These are phyloP conservation scores for Fistularia tabacaria DNA, from an alignment of 2,797 vertebrate species.

Conservation along the genomic window DNA sequence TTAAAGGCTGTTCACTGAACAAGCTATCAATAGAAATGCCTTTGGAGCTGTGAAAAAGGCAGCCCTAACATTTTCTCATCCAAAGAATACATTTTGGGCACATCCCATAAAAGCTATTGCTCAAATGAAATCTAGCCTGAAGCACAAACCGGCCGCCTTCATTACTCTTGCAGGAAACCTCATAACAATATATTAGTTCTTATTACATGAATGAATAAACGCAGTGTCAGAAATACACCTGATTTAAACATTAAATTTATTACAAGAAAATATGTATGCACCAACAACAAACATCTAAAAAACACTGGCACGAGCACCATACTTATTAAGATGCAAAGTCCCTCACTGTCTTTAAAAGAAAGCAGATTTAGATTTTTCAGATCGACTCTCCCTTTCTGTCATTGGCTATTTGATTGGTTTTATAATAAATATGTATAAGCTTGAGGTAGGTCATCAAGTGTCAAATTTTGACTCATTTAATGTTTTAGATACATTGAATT, in stretches of 20 bases:
- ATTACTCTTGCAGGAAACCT: not conserved
- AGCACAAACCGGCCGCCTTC: not conserved
- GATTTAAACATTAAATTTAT: too few relatives aligned
- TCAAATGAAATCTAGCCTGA: conserved; percentile 22
- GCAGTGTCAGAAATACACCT: too few relatives aligned
- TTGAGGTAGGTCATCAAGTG: conserved; percentile 30
- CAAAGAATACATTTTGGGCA: conserved; percentile 9
- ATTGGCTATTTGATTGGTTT: conserved; percentile 35
- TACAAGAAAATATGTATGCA: too few relatives aligned
- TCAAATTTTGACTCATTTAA: conserved; percentile 40
- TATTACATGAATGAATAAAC: not conserved
- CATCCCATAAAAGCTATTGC: conserved; percentile 29
- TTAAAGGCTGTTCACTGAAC: conserved; percentile 12
- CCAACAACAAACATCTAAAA: too few relatives aligned
- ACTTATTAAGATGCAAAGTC: conserved; percentile 10
- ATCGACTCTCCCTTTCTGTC: conserved; percentile 29
- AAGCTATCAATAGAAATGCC: conserved; percentile 11
- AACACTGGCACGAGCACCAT: too few relatives aligned
- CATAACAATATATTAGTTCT: not conserved
- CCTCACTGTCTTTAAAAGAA: not conserved
- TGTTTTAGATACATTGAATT: conserved; percentile 25
- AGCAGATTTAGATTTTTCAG: conserved; percentile 30
- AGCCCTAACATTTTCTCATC: not conserved
- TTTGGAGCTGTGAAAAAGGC: conserved; percentile 7
- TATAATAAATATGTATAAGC: conserved; percentile 21